Percentiles rank a stretch among this genome's conserved stretches.
These are phyloP conservation scores for Brachyopa scutellaris DNA, from an alignment of 2,888 invertebrate genomes.

Conservation along the genomic window DNA sequence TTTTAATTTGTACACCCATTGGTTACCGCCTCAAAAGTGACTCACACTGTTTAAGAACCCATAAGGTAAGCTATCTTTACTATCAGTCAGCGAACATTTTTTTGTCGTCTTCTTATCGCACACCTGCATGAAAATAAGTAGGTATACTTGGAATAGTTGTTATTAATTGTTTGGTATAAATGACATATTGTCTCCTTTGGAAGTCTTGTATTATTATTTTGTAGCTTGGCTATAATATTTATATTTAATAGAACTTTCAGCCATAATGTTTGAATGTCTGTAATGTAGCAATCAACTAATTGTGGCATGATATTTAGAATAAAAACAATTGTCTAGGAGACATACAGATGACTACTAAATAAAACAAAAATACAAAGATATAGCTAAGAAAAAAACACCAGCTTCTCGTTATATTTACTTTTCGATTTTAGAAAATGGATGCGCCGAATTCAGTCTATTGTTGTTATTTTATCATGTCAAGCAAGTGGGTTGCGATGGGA, in stretches of 20 bases:
- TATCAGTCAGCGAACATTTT: constrained; percentile 45
- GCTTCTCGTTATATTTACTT: no score
- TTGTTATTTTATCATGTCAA: no score
- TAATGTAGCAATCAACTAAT: background rate
- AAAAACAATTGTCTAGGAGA: background rate
- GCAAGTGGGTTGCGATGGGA: no score
- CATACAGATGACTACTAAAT: no score
- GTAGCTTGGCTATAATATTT: background rate
- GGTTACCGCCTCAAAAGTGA: constrained; percentile 15
- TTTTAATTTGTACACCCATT: background rate
- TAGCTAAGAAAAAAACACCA: no score
- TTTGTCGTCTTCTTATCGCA: constrained; percentile 50
- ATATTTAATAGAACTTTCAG: background rate
- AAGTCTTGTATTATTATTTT: background rate
- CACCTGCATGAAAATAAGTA: constrained; percentile 52
- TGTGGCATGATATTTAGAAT: background rate
- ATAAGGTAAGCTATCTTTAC: constrained; percentile 28
- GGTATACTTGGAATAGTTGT: background rate
- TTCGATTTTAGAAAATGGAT: no score
- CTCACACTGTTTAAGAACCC: constrained; percentile 7
- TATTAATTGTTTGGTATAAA: constrained; percentile 16
- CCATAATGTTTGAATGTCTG: background rate
- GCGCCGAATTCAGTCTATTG: no score
- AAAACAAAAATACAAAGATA: no score
- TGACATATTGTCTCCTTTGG: constrained; percentile 2